Base-by-base conservation (phyloP, 2,888 invertebrate species). In the Eupithecia dodoneata region DNA sequence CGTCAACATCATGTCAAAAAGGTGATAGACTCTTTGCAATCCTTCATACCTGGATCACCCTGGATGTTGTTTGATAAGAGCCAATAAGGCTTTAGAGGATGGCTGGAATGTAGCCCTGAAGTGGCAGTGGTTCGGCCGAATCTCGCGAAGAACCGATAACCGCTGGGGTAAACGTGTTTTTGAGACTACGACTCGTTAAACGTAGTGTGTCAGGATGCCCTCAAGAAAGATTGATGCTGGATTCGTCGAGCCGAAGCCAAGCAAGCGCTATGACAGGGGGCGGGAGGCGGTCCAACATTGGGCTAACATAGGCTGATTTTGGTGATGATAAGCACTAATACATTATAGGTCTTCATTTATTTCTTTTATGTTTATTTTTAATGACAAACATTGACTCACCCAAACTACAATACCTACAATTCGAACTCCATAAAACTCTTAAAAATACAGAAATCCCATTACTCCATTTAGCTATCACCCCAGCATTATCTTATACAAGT, bases 1-100 rank as follows among this genome's bases (percentile, higher is more conserved):
- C 96, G 52, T 95, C 95, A 18, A 89, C 93, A 13, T 87, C 95
- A 2, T 94, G 95, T 86, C 96, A 94, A 83, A 96, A 92, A 96
- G 96, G 93, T 94, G 74, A 70, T 72, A 76, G 69, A 69, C 42
- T 82, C 79, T 69, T 47, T 76, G n/a, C 63, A 67, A 71, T 52
- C 42, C 67, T 55, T 47, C 12, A 42, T 7, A 30, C n/a, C 15
- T 41, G 30, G 30, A 42, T 52, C 5, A 15, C 4, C 30, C 15
- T 41, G 30, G 30, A 42, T 52, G 5, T 52, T 5, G 55, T 55
- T 7, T 55, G n/a, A 13, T 18, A 59, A 18, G 18, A 59, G 18
- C 9, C n/a, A 7, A 18, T 59, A 18, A 9, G 9, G 55, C 9
- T 30, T 30, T 30, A 30, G 30, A 30, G 30, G 30, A 30, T 30